Percentiles rank a stretch among this genome's conserved stretches.
Evolutionary conservation across 2,888 invertebrate species (phyloP).

Genomic region (Therioaphis trifolii): DNA sequence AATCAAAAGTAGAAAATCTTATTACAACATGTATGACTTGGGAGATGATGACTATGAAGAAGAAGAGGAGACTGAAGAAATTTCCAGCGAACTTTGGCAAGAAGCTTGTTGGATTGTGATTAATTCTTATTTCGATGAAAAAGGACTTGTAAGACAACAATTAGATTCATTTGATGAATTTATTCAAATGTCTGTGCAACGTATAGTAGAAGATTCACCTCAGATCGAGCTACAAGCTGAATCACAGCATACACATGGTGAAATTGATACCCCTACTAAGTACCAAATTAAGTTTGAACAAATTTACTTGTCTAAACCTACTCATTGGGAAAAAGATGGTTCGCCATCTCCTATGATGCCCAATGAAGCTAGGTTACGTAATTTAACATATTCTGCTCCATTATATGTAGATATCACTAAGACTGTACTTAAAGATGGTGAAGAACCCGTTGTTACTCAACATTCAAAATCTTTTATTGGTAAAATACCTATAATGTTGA

Average conservation of each 20-base stretch:
- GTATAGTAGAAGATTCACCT: constrained; percentile 99
- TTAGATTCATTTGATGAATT: constrained; percentile 99
- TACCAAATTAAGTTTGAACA: constrained; percentile 98
- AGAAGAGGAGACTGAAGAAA: constrained; percentile 93
- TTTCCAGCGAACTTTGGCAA: constrained; percentile 98
- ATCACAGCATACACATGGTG: constrained; percentile 94
- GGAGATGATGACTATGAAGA: constrained; percentile 70
- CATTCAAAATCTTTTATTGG: constrained; percentile 79
- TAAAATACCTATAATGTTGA: constrained; percentile 99
- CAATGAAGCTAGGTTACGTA: constrained; percentile 96
- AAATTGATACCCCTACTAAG: constrained; percentile 89
- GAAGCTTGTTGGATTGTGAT: constrained; percentile 99
- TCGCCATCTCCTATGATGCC: constrained; percentile 99
- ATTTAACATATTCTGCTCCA: constrained; percentile 97
- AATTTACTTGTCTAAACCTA: constrained; percentile 98
- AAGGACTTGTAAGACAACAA: constrained; percentile 98
- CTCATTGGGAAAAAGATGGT: constrained; percentile 99
- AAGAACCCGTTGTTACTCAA: constrained; percentile 84
- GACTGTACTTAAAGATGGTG: constrained; percentile 90
- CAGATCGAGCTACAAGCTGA: constrained; percentile 97
- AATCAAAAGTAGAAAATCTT: not conserved
- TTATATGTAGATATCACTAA: constrained; percentile 99
- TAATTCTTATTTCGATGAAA: constrained; percentile 99
- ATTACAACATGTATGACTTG: constrained; percentile 50
- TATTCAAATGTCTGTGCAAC: constrained; percentile 99